Evolutionary conservation across 2,113 vertebrate genomes (phyloP).

Genomic region (Baryphthengus martii): DNA sequence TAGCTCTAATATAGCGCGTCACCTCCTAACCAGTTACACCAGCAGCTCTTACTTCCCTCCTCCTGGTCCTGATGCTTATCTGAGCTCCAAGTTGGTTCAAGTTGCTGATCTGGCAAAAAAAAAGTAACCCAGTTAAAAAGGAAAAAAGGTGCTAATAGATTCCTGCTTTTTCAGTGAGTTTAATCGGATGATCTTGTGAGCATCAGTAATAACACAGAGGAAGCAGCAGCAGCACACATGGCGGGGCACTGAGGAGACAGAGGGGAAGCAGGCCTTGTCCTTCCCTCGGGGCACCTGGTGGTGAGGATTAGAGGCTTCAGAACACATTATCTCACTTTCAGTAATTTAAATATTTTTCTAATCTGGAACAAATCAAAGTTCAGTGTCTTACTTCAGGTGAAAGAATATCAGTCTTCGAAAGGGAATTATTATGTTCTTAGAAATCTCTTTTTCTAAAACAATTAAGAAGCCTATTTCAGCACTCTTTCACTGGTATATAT

Average conservation of each 20-base stretch:
- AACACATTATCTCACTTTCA: not conserved
- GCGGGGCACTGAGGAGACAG: not conserved
- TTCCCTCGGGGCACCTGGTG: accelerated
- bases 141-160: not conserved
- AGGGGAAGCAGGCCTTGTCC: not conserved
- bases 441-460: not conserved
- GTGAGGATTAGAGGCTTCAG: not conserved
- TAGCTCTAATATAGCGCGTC: not conserved
- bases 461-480: not conserved
- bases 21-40: not conserved
- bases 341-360: not conserved
- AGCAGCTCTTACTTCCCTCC: not conserved
- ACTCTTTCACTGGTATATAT: not conserved
- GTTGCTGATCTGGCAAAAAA: not conserved
- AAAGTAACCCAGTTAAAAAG: not conserved
- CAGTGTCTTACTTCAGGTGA: not conserved
- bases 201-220: not conserved
- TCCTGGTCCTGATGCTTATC: not conserved
- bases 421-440: not conserved
- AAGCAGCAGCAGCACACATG: not conserved
- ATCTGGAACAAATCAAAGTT: not conserved
- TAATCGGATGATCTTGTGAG: not conserved
- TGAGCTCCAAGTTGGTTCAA: not conserved
- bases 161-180: not conserved
- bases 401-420: not conserved